Percentiles rank a stretch among this genome's conserved stretches.
Conservation (phyloP, 2,888 invertebrate species). For the Yponomeuta evonymella region DNA sequence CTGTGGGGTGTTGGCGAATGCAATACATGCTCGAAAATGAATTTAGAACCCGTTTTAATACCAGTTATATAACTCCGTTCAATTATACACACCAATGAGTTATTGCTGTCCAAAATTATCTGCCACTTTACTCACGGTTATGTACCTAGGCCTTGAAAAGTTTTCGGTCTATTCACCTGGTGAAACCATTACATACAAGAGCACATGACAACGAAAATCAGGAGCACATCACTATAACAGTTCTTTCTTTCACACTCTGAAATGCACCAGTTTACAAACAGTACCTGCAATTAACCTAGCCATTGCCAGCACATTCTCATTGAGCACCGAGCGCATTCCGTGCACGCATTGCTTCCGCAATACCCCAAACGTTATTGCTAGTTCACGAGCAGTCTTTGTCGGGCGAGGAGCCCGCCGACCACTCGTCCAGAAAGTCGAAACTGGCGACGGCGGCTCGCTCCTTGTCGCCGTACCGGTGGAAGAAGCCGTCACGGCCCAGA, state of each 20-base stretch:
- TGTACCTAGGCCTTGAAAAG: too few relatives aligned
- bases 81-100: too few relatives aligned
- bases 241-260: neutral
- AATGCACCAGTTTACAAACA: neutral
- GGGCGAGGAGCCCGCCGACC: constrained; percentile 57
- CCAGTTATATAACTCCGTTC: too few relatives aligned
- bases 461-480: constrained; percentile 85
- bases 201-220: neutral
- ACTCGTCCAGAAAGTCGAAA: constrained; percentile 87
- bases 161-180: too few relatives aligned
- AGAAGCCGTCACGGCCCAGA: constrained; percentile 86
- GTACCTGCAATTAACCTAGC: neutral
- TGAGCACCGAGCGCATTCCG: neutral
- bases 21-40: neutral
- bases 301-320: constrained; percentile 3
- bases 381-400: constrained; percentile 63
- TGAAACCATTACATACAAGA: too few relatives aligned
- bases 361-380: constrained; percentile 15
- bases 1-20: neutral
- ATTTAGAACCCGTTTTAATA: neutral
- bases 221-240: neutral
- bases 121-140: too few relatives aligned
- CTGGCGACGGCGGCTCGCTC: constrained; percentile 86
- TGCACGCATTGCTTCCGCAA: neutral
- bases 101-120: too few relatives aligned